Base-by-base conservation (phyloP, 1,140 invertebrate genomes). In the Neodiprion pinetum region DNA sequence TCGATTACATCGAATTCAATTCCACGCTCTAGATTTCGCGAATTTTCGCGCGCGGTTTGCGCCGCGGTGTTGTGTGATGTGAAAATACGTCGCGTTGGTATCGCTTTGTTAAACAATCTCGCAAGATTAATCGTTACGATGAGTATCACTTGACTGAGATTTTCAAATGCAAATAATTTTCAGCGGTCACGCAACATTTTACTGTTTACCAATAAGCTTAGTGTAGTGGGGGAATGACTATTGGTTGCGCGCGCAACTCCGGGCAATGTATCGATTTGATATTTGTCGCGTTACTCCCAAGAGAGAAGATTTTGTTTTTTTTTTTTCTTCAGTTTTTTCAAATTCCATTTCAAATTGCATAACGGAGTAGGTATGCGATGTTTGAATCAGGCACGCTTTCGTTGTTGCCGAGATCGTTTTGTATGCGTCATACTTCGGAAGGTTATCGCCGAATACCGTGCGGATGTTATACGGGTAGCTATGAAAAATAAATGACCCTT, bases 241-340 rank as follows among this genome's bases (percentile, higher is more conserved):
- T 81, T 71, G 28, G 70, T 28, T 81, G 80, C 80, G 80, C 80
- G 80, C 80, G 80, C 80, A 81, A 21, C 28, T 61, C 53, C 14
- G 61, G 48, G 49, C 74, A 81, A 71, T 81, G 74, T 81, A 81
- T 81, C 80, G 80, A 81, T 81, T 81, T 79, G 80, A 81, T 81
- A 81, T 81, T 81, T 81, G 78, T 81, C 80, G 80, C 76, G 76
- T 81, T 81, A 73, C 74, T 75, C 80, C 67, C 72, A 70, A 72
- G 70, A 75, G 71, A 47, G 7, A 72, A 17, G 49, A 72, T 69
- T 69, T 69, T 69, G 17, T 69, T 69, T 4, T 69, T 12, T 23
- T 14, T 23, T 69, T 69, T 61, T 14, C 9, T 14, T 61, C 53
- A 14, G 4, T 61, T 61, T 61, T 61, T 61, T 61, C 53, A 12